These are phyloP conservation scores for Siphonodentalium dalli DNA, from an alignment of 2,888 invertebrate species.

Conservation along the genomic window DNA sequence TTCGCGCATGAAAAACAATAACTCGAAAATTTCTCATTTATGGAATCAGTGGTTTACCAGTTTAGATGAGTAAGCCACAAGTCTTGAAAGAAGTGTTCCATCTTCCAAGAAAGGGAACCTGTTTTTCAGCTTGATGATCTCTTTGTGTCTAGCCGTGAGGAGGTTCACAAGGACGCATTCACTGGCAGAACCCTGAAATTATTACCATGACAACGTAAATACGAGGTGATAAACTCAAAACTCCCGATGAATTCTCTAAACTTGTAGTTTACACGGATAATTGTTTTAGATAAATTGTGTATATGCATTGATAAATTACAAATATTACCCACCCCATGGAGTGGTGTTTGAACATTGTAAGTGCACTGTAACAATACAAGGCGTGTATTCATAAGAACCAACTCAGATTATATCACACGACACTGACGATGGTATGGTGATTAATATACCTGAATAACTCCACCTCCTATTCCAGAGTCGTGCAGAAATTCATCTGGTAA, in stretches of 20 bases:
- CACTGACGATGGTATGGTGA: no score
- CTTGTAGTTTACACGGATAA: no score
- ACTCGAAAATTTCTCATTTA: neutral
- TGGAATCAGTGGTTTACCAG: constrained; percentile 33
- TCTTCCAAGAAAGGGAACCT: constrained; percentile 69
- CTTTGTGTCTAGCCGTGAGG: constrained; percentile 81
- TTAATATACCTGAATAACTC: constrained; percentile 86
- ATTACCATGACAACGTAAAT: neutral
- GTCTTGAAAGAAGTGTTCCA: constrained; percentile 85
- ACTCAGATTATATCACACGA: no score
- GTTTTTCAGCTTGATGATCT: constrained; percentile 50
- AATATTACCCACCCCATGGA: neutral
- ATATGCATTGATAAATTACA: no score
- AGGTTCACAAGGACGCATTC: constrained; percentile 92
- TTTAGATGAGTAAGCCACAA: constrained; percentile 78
- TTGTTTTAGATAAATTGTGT: no score
- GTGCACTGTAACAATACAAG: neutral
- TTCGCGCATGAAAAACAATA: neutral
- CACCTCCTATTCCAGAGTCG: constrained; percentile 88
- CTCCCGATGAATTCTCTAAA: no score
- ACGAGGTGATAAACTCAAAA: no score
- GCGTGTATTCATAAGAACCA: constrained; percentile 1
- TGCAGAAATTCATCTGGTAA: constrained; percentile 86
- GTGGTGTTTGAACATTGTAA: neutral
- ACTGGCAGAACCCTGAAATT: constrained; percentile 88